Conservation (phyloP, 2,888 invertebrate species). For the Tetropium fuscum region DNA sequence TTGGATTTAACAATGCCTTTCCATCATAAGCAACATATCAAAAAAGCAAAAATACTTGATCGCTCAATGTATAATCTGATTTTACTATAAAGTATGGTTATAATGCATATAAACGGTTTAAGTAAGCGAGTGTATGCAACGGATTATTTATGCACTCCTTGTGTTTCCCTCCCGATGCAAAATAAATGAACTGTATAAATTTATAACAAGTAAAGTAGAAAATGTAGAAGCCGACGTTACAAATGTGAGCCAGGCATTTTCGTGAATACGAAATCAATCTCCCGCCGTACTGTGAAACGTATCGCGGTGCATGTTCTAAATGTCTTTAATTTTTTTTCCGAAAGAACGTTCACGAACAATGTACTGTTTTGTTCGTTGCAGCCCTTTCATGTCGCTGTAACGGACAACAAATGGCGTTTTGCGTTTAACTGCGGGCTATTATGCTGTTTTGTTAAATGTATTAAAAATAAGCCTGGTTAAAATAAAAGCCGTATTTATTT, state of each 20-base stretch:
- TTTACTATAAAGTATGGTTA: too few relatives aligned
- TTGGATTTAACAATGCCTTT: neutral
- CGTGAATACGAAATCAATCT: constrained; percentile 21
- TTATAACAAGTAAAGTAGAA: constrained; percentile 9
- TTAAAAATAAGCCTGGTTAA: too few relatives aligned
- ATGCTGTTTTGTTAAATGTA: neutral
- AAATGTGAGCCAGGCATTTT: constrained; percentile 11
- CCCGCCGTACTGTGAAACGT: constrained; percentile 11
- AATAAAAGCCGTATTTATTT: too few relatives aligned
- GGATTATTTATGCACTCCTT: neutral
- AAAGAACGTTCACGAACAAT: neutral
- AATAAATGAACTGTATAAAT: constrained; percentile 10
- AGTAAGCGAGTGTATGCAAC: neutral
- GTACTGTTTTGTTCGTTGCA: neutral
- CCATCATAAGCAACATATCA: too few relatives aligned
- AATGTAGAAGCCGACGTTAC: constrained; percentile 8
- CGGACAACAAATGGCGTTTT: neutral
- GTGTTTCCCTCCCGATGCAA: neutral
- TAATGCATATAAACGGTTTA: too few relatives aligned
- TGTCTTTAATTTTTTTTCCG: constrained; percentile 11
- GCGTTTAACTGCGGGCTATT: constrained; percentile 1
- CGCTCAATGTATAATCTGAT: too few relatives aligned
- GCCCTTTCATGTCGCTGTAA: neutral
- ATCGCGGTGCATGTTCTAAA: constrained; percentile 8
- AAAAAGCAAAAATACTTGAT: too few relatives aligned